These are phyloP conservation scores for Drosophila mayaguana DNA, from an alignment of 2,888 invertebrate genomes.

Conservation along the genomic window DNA sequence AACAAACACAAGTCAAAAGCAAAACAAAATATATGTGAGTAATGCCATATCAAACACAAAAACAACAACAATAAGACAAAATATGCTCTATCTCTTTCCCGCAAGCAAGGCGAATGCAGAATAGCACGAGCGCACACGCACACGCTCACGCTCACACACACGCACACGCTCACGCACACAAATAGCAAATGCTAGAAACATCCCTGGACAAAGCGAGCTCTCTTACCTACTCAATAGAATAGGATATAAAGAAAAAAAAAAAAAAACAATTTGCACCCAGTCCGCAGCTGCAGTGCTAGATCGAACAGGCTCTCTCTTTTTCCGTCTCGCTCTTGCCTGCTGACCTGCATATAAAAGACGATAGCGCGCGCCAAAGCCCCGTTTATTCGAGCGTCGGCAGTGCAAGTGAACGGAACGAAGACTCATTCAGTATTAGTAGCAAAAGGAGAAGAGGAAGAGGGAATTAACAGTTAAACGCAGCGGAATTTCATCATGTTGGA, in stretches of 20 bases:
- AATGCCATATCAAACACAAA: constrained; percentile 20
- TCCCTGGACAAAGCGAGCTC: constrained; percentile 12
- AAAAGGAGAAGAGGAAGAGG: background rate
- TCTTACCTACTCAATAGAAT: constrained; percentile 16
- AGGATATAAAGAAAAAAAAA: background rate
- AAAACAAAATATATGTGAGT: constrained; percentile 38
- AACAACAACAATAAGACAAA: constrained; percentile 18
- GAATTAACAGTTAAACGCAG: constrained; percentile 4
- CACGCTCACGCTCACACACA: background rate
- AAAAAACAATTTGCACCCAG: constrained; percentile 6
- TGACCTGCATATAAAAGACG: constrained; percentile 38
- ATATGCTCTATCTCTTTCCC: constrained; percentile 25
- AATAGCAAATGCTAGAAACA: constrained; percentile 33
- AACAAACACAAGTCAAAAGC: background rate
- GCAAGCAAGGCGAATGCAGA: background rate
- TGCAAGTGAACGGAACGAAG: constrained; percentile 11
- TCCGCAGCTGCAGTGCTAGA: constrained; percentile 31
- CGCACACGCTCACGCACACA: background rate
- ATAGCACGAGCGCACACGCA: constrained; percentile 34
- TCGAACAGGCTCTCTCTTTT: background rate
- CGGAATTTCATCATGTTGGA: constrained; percentile 45
- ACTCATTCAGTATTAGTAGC: background rate
- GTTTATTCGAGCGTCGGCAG: constrained; percentile 42
- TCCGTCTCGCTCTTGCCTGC: background rate
- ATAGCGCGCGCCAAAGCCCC: constrained; percentile 44